Conservation (phyloP, 2,113 vertebrate genomes). For the Dipodomys merriami region DNA sequence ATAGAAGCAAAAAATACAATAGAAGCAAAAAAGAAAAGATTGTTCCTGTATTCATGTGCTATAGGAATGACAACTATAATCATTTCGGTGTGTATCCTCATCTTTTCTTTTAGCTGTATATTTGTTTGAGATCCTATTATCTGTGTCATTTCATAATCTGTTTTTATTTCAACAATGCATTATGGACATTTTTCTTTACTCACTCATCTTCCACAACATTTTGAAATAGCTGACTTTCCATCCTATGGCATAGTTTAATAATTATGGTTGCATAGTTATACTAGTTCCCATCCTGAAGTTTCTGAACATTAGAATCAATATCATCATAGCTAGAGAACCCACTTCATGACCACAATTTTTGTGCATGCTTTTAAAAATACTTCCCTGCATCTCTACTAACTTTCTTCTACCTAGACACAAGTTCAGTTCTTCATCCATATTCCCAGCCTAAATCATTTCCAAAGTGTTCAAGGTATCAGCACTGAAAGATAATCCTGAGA, state of each 20-base stretch:
- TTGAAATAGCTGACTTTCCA: slow-evolving; percentile 14
- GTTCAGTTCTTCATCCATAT: background rate
- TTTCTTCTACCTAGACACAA: background rate
- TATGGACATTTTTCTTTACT: slow-evolving; percentile 1
- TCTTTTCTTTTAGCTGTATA: background rate
- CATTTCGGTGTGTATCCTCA: background rate
- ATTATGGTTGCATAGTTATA: slow-evolving; percentile 6
- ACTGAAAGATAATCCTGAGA: background rate
- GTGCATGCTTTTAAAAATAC: background rate
- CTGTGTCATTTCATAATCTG: background rate
- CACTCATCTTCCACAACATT: background rate
- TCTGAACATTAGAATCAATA: background rate
- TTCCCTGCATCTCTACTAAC: background rate
- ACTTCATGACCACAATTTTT: slow-evolving; percentile 24
- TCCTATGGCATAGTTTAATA: slow-evolving; percentile 30
- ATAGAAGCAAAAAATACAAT: slow-evolving; percentile 32
- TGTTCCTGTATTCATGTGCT: background rate
- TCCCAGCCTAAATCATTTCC: background rate
- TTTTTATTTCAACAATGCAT: background rate
- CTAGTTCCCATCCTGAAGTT: slow-evolving; percentile 57
- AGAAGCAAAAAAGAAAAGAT: background rate
- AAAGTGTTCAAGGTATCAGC: background rate
- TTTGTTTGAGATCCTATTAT: background rate
- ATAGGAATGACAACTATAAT: background rate
- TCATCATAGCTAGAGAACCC: background rate